Base-by-base conservation (phyloP, 2,113 vertebrate genomes). In the Zosterops hypoxanthus region DNA sequence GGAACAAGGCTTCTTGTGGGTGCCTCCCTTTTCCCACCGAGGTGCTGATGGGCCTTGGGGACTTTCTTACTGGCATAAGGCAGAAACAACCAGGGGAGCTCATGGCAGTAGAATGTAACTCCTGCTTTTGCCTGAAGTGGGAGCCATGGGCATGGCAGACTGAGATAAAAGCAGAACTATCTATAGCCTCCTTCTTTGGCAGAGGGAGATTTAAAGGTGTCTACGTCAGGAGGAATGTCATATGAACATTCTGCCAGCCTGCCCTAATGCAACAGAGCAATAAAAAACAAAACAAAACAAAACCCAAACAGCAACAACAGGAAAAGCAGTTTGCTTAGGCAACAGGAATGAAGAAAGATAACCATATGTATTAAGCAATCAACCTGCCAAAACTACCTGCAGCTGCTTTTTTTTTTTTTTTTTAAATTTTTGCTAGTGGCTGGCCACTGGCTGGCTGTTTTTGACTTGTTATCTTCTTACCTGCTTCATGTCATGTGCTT, bases 401-500 rank as follows among this genome's bases (percentile, higher is more conserved):
- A 68, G 34, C 3, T 5, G 25, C 47, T n/a, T 31, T 21, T 53
- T 47, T 25, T 34, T 28, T 41, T 46, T 36, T 16, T 61, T 47
- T 46, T 64, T 39, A 10, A 10, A 39, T 39, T 10, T 39, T 39
- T 39, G 3, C 6, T 61, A 31, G 17, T 2, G 9, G 2, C 42
- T 76, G 29, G 12, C 29, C 4, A 2, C 60, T 65, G 26, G 1
- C 53, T 72, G 57, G 4, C 46, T 86, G 36, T 0, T 61, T 89
- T 85, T 72, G 14, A 60, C 14, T 26, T 53, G 55, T 47, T 94
- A 91, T 92, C 88, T 96, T 73, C 46, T 61, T 86, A 63, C 64
- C 46, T 69, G 39, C n/a, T 82, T 87, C 47, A 65, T 19, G 20
- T 90, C 31, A 4, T 69, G 90, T 85, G 95, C 96, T 95, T 97